Evolutionary conservation across 92 coral and sea anemone genomes (phyloP), one percentile per base, ranked within the genome.

Genomic region (Zoanthus sociatus): DNA sequence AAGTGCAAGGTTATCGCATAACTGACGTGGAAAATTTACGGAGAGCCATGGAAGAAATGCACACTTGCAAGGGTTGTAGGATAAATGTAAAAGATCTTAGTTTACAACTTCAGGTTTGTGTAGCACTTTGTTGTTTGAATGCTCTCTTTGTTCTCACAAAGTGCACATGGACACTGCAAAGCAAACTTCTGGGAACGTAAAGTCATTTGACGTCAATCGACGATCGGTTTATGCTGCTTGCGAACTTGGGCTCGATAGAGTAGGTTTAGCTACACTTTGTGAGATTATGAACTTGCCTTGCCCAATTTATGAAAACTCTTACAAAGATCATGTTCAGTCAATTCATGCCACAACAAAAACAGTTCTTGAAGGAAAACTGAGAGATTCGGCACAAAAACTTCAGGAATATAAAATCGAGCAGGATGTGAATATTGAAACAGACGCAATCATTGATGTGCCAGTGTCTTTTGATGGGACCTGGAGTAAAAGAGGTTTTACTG

Each of bases 401-500:
- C 45, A 75, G 13, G 50, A 12, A 30, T 71, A 66, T 66, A 66
- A 66, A 66, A 66, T 66, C 1, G 47, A 44, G 9, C 66, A 74
- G 51, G 89, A 66, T 18, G 10, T 66, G 30, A 50, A 44, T 20
- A 75, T 58, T 30, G 89, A 85, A 60, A 68, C 18, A 4, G 71
- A 60, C 20, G 58, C 83, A 15, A 7, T 78, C 1, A 16, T 81
- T 73, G 83, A 88, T 82, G 42, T 88, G 72, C 26, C 91, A 31
- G 91, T 88, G 18, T 78, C 85, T 46, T 78, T 87, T 69, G 90
- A 87, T 51, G 90, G 90, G 5, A 70, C 86, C 58, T 87, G 90
- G 87, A 87, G 86, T 56, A 79, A 87, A 50, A 87, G 87, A 71
- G 84, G 83, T 5, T 88, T 88, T 73, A 73, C 90, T 79, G 90